Evolutionary conservation across 1,140 invertebrate genomes (phyloP).

Genomic region (Steinernema feltiae): DNA sequence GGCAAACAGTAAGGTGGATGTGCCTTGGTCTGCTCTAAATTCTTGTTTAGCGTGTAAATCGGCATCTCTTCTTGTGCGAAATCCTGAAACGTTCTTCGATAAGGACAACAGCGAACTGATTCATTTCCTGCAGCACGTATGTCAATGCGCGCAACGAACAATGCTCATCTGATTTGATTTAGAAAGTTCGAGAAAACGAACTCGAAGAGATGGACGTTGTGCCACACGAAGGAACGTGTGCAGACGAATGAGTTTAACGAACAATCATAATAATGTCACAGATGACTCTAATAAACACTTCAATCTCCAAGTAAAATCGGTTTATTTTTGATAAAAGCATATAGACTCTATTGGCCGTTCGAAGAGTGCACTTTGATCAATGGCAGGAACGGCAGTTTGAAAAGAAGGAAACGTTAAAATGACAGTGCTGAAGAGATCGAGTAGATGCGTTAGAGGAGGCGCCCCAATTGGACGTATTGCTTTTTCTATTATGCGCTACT

Average conservation of each 20-base stretch:
- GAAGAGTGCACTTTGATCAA: too few species aligned
- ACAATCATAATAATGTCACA: neutral
- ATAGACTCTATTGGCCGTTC: too few species aligned
- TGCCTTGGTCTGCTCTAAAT: neutral
- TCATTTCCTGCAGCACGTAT: neutral
- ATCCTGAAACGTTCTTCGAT: neutral
- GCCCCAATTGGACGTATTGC: too few species aligned
- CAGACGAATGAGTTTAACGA: neutral
- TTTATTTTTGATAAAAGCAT: too few species aligned
- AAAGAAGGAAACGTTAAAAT: neutral
- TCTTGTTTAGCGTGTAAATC: neutral
- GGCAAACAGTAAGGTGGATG: neutral
- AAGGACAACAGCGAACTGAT: constrained; percentile 8
- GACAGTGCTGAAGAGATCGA: neutral
- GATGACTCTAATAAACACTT: neutral
- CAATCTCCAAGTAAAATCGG: too few species aligned
- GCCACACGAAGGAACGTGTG: neutral
- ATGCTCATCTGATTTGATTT: too few species aligned
- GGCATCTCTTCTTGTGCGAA: neutral
- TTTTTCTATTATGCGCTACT: neutral
- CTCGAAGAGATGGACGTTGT: constrained; percentile 3
- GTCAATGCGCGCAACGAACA: too few species aligned
- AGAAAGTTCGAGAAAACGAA: constrained; percentile 1
- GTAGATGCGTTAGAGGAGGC: too few species aligned
- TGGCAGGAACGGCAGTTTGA: neutral